Percentiles rank a stretch among this genome's conserved stretches.
These are phyloP conservation scores for Siniperca knerii DNA, from an alignment of 2,113 vertebrate species.

Conservation along the genomic window DNA sequence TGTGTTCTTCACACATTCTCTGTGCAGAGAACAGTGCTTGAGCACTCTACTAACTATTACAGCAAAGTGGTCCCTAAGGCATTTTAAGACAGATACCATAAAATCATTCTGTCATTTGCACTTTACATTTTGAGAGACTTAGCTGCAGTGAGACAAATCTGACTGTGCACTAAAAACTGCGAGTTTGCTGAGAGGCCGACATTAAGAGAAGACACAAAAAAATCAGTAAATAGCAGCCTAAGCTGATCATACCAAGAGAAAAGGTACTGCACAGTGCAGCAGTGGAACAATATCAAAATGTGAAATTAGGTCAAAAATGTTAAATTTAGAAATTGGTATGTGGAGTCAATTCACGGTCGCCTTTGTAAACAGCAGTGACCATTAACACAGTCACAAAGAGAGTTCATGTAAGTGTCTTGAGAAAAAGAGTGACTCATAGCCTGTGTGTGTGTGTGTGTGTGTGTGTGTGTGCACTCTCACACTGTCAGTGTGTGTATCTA, in stretches of 20 bases:
- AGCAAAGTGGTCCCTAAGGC: constrained; percentile 45
- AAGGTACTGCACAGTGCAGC: not conserved
- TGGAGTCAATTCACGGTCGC: constrained; percentile 7
- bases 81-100: constrained; percentile 45
- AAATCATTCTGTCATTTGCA: constrained; percentile 61
- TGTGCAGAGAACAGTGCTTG: constrained; percentile 25
- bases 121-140: constrained; percentile 30
- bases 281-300: constrained; percentile 31
- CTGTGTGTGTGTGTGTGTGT: not conserved
- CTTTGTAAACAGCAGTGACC: constrained; percentile 7
- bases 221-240: constrained; percentile 9
- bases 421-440: not conserved
- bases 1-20: constrained; percentile 28
- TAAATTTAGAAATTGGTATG: not conserved
- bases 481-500: not conserved
- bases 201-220: constrained; percentile 2
- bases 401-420: not conserved
- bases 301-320: constrained; percentile 8
- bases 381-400: not conserved
- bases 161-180: constrained; percentile 13
- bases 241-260: constrained; percentile 6
- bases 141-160: constrained; percentile 30
- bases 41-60: constrained; percentile 39
- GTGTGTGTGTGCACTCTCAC: not conserved
- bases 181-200: not conserved